Evolutionary conservation across 2,888 invertebrate species (phyloP), one percentile per base, ranked within the genome.

Genomic region (Parnassius mnemosyne): DNA sequence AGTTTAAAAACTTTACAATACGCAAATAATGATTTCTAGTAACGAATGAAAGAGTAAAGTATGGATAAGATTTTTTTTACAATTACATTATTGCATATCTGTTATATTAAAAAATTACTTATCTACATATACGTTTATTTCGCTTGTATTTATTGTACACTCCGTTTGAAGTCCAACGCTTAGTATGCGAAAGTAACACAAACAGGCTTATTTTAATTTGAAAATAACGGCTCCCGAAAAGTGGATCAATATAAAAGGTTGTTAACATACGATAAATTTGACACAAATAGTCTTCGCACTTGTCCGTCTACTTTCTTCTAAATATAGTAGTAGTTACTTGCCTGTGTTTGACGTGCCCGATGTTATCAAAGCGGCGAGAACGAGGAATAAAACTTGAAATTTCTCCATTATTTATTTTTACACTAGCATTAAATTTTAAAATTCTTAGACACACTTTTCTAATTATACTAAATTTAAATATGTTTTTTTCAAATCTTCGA

Each of bases 281-380:
- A 62, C 63, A 63, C 61, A 56, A 66, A 66, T 60, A 61, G 66
- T 66, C 78, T 78, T 72, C 65, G 80, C 67, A 79, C 79, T 73
- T 64, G 81, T 78, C 67, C 66, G 73, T 79, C 84, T 74, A 87
- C 86, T 87, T 87, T 87, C 85, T 81, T 87, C 74, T 68, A 72
- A 72, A 72, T 67, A 66, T 43, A 20, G 3, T 25, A 47, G 47
- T 75, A 65, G 60, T 65, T 64, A 89, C 90, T 91, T 84, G 90
- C 90, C 85, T 81, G 87, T 78, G 66, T 85, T 80, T 34, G 88
- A 83, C 20, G 85, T 76, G 65, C 83, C 80, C 66, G 84, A 77
- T 46, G 84, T 79, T 64, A 84, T 68, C 63, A 80, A 77, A 51
- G 81, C 81, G 57, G 81, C 78, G 61, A 88, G 79, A 66, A 85